These are phyloP conservation scores for Micromussa lordhowensis DNA, from an alignment of 92 coral and sea anemone species.

Conservation along the genomic window DNA sequence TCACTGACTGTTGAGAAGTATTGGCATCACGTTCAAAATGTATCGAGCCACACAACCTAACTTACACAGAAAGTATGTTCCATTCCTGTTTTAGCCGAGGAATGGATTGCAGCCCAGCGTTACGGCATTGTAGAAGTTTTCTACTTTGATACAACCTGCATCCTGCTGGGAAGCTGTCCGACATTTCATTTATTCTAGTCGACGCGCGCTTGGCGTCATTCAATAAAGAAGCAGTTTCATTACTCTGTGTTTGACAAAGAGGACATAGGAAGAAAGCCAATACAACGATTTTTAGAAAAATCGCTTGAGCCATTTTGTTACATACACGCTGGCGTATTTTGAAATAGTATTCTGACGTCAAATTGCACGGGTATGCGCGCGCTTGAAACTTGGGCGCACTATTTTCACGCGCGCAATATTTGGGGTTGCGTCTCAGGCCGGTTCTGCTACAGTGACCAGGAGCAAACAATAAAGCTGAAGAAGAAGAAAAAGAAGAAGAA, in stretches of 20 bases:
- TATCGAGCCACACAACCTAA: background rate
- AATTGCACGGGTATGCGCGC: conserved; percentile 20
- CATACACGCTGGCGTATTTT: background rate
- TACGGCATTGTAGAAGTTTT: conserved; percentile 32
- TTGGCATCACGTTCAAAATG: background rate
- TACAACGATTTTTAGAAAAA: background rate
- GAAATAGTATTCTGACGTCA: conserved; percentile 32
- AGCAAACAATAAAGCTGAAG: too few species aligned
- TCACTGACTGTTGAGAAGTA: background rate
- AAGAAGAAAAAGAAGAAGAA: too few species aligned
- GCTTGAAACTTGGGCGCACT: conserved; percentile 1
- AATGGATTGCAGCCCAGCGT: conserved; percentile 14
- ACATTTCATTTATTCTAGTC: background rate
- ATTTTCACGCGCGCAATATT: background rate
- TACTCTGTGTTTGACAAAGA: too few species aligned
- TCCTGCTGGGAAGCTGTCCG: conserved; percentile 8
- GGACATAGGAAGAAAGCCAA: background rate
- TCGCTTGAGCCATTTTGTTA: conserved; percentile 6
- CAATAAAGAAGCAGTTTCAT: background rate
- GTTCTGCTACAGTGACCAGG: too few species aligned
- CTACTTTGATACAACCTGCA: conserved; percentile 24
- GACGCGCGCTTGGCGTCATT: background rate
- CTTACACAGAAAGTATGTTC: conserved; percentile 35
- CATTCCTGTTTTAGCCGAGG: conserved; percentile 13
- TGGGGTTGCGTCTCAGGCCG: too few species aligned